Percentiles rank a stretch among this genome's conserved stretches.
Conservation (phyloP, 2,113 vertebrate species). For the Micromys minutus region DNA sequence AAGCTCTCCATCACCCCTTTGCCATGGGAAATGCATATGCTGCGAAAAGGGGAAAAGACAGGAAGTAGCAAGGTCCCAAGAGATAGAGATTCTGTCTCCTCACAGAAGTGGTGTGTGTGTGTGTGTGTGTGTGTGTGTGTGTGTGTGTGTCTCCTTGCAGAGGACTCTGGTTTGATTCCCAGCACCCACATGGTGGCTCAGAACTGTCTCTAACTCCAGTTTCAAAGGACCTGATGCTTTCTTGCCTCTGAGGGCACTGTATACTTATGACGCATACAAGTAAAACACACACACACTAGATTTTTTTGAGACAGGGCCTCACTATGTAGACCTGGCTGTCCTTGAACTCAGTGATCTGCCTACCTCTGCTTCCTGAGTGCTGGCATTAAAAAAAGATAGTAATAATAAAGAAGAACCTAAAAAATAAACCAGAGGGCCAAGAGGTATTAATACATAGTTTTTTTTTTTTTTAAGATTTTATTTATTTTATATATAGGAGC, state of each 20-base stretch:
- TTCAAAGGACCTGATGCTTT: not conserved
- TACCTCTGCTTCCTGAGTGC: not conserved
- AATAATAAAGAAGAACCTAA: not conserved
- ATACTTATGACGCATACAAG: not conserved
- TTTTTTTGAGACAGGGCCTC: not conserved
- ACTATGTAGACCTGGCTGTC: not conserved
- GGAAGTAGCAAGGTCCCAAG: not conserved
- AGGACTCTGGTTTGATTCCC: not conserved
- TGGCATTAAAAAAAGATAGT: not conserved
- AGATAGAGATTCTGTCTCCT: constrained; percentile 26
- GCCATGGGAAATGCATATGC: not conserved
- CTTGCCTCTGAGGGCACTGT: not conserved
- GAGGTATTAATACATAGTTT: too few species aligned
- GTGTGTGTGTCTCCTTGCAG: not conserved
- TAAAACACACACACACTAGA: not conserved
- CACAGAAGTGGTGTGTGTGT: not conserved
- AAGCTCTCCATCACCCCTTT: not conserved
- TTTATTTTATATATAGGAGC: too few species aligned
- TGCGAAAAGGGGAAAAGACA: not conserved
- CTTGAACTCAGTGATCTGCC: not conserved
- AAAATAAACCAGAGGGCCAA: not conserved
- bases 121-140: not conserved
- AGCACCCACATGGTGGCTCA: not conserved
- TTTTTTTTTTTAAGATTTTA: too few species aligned
- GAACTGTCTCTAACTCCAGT: not conserved